Conservation (phyloP, 2,888 invertebrate species). For the Dioctria linearis region DNA sequence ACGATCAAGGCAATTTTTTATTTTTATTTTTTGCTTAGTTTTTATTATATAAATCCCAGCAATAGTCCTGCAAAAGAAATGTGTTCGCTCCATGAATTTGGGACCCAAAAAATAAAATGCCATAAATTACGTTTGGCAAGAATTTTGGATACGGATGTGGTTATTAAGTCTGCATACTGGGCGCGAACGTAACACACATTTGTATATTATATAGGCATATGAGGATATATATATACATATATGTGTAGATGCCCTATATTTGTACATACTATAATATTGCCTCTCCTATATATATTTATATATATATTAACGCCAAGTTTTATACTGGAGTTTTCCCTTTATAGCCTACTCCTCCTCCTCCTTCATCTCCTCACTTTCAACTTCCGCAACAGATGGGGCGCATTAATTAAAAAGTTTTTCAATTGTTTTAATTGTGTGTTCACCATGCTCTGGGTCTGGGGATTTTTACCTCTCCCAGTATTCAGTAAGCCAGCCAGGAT, state of each 20-base stretch:
- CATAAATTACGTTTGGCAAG: slow-evolving; percentile 39
- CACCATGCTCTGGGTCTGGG: not conserved
- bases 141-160: slow-evolving; percentile 3
- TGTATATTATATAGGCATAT: no score
- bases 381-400: slow-evolving; percentile 49
- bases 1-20: not conserved
- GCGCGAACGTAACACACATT: no score
- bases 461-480: not conserved
- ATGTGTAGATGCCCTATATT: not conserved
- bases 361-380: slow-evolving; percentile 11
- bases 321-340: slow-evolving; percentile 10
- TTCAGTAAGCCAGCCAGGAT: slow-evolving; percentile 16
- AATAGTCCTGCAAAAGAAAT: slow-evolving; percentile 1
- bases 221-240: no score
- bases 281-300: not conserved
- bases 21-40: slow-evolving; percentile 16
- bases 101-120: not conserved
- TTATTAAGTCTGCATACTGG: slow-evolving; percentile 21
- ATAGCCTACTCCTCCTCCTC: not conserved
- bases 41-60: slow-evolving; percentile 3
- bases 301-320: slow-evolving; percentile 2
- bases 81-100: slow-evolving; percentile 7
- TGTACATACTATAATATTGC: not conserved
- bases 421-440: slow-evolving; percentile 43
- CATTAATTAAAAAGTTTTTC: slow-evolving; percentile 48